These are phyloP conservation scores for Frankliniella fusca DNA, from an alignment of 2,888 invertebrate genomes.

Conservation along the genomic window DNA sequence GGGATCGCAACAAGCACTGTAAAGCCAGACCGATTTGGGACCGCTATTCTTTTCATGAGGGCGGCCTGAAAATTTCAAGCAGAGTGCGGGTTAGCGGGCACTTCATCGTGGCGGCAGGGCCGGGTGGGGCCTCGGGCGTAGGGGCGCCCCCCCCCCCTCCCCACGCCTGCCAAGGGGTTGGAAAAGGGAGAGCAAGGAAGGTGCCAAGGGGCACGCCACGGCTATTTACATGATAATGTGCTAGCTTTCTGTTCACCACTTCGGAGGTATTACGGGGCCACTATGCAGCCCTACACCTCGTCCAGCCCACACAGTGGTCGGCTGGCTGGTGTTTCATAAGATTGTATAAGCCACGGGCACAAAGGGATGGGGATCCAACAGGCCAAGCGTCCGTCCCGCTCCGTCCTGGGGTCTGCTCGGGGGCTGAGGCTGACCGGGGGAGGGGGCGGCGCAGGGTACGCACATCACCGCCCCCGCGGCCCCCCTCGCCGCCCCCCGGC, in stretches of 20 bases:
- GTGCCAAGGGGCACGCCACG: background rate
- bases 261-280: slow-evolving; percentile 12
- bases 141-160: no score
- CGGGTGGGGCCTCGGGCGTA: no score
- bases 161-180: no score
- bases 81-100: slow-evolving; percentile 11
- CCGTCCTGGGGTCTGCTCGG: no score
- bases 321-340: slow-evolving; percentile 18
- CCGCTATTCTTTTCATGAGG: slow-evolving; percentile 11
- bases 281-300: background rate
- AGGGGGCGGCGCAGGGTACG: no score
- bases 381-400: no score
- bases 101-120: background rate
- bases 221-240: slow-evolving; percentile 25
- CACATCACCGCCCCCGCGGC: no score
- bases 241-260: slow-evolving; percentile 24
- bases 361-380: no score
- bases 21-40: background rate
- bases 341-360: background rate
- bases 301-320: background rate
- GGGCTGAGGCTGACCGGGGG: no score
- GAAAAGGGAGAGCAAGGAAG: background rate
- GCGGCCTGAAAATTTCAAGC: background rate
- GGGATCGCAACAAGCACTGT: no score
- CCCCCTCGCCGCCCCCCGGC: no score